Base-by-base conservation (phyloP, 1,140 invertebrate species). In the Lepidurus packardi region DNA sequence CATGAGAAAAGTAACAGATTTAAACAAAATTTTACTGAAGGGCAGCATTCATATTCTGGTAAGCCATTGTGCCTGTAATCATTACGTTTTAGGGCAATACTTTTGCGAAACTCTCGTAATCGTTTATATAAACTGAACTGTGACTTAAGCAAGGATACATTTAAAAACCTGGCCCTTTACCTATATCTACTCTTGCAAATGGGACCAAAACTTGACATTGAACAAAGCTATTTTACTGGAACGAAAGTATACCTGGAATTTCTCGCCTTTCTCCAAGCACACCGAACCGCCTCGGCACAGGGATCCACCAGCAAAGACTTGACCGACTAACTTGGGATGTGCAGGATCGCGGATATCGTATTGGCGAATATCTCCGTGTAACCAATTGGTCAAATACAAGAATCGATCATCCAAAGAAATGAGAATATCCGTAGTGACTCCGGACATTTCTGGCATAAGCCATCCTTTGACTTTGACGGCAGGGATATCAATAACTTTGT, bases 381-480 rank as follows among this genome's bases (percentile, higher is more conserved):
- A 83, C 95, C 95, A 99, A 83, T 94, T 95, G 75, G 91, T 92
- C 47, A 97, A 88, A 85, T 97, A 99, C 1, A 99, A 85, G 83
- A 90, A 99, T 79, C 91, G 91, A 84, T 99, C 97, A 84, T 99
- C 96, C 84, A 99, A 84, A 1, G 97, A 98, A 42, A 99, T 86
- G 0, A 99, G 81, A 81, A 98, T 97, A 83, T 99, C 97, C 0
- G 95, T 95, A 78, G 98, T 93, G 85, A 98, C 89, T 80, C 89
- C 90, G 81, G 90, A 89, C 86, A 93, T 90, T 80, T 88, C 85
- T 4, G 87, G 86, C 9, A 89, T 82, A 1, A 84, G 81, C 90
- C 91, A 96, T 21, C 90, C 90, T 75, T 90, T 86, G 0, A 96
- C 92, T 80, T 91, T 90, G 83, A 95, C 94, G 0, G 86, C 80